Conservation (phyloP, 2,797 vertebrate species). For the Chrosomus eos region DNA sequence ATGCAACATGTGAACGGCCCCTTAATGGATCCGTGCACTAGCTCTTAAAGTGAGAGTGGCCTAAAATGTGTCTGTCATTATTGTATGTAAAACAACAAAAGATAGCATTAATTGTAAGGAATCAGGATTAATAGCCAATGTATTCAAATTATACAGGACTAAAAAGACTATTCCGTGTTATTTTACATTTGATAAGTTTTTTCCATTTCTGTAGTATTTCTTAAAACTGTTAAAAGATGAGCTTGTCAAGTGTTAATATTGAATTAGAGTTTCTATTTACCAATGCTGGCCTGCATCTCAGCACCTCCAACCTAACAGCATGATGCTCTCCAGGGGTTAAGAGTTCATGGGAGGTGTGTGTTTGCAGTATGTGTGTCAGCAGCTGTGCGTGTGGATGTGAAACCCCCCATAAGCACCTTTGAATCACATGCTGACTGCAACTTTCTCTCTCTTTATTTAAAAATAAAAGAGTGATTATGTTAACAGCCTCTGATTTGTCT, state of each 20-base stretch:
- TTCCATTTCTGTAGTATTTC: too few species aligned
- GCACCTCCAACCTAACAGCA: not conserved
- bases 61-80: too few species aligned
- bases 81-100: too few species aligned
- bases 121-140: too few species aligned
- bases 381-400: constrained; percentile 1
- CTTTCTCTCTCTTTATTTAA: not conserved
- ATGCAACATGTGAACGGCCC: too few species aligned
- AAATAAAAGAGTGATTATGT: not conserved
- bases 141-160: too few species aligned
- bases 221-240: not conserved
- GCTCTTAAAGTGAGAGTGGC: too few species aligned
- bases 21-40: too few species aligned
- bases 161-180: too few species aligned
- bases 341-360: not conserved
- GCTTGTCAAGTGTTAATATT: not conserved
- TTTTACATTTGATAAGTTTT: too few species aligned
- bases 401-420: constrained; percentile 11
- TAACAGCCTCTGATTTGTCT: not conserved
- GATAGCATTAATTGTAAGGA: too few species aligned
- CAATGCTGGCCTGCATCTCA: not conserved
- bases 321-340: not conserved
- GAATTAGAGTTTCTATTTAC: too few species aligned
- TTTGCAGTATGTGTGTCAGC: constrained; percentile 17
- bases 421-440: not conserved